These are phyloP conservation scores for Drosophila leontia DNA, from an alignment of 1,140 invertebrate species.

Conservation along the genomic window DNA sequence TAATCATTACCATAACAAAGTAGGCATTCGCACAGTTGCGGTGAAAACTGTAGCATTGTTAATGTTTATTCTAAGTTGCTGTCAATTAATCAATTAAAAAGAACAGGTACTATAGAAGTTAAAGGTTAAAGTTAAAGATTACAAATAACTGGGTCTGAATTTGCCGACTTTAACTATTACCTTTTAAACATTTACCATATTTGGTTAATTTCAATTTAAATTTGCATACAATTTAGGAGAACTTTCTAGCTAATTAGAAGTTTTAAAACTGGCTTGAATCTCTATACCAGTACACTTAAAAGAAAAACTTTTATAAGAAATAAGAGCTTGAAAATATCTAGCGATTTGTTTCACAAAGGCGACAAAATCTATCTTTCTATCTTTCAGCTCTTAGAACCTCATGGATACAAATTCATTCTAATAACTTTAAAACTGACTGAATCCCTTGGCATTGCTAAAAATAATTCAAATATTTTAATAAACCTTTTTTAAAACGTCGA, in stretches of 20 bases:
- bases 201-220: neutral
- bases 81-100: neutral
- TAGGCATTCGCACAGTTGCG: constrained; percentile 18
- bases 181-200: neutral
- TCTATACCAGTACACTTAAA: neutral
- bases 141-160: neutral
- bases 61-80: too few relatives aligned
- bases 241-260: neutral
- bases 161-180: neutral
- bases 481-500: too few relatives aligned
- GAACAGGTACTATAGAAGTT: neutral
- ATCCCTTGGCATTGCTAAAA: too few relatives aligned
- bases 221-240: constrained; percentile 1
- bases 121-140: neutral
- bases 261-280: neutral
- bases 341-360: too few relatives aligned
- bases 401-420: too few relatives aligned
- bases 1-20: constrained; percentile 43
- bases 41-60: neutral
- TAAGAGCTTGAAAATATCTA: too few relatives aligned
- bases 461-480: too few relatives aligned
- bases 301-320: too few relatives aligned
- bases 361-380: too few relatives aligned
- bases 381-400: too few relatives aligned
- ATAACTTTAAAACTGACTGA: too few relatives aligned